Base-by-base conservation (phyloP, 53 echinoderm and acorn worm genomes). In the Holothuria leucospilota region DNA sequence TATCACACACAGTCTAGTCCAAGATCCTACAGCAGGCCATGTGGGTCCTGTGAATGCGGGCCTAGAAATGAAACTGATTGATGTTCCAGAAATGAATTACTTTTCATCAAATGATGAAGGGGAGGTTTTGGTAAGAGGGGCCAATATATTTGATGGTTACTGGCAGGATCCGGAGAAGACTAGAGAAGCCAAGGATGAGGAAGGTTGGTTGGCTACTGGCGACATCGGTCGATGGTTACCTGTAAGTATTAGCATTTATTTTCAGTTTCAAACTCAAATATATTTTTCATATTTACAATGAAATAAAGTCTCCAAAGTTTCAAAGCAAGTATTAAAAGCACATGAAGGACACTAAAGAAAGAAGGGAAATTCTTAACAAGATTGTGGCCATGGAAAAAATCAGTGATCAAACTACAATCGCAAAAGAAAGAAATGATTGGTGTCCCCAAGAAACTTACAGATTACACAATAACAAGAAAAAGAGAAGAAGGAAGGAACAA, bases 181-280 rank as follows among this genome's bases (percentile, higher is more conserved):
- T 5, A 91, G 88, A 61, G 93, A 97, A 86, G 85, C 93, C 12
- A 61, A 95, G 38, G 97, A 97, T 71, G 93, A 89, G 56, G 97
- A 94, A 80, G 97, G 97, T 21, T 97, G 98, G 98, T 74, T 97
- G n/a, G 95, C 92, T 61, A 95, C 98, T 4, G 98, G 98, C 15
- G 98, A 97, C 58, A 88, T 97, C 13, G 98, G 98, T 20, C 62
- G 87, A 29, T 95, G 98, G 95, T 41, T 95, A 46, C 86, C 92
- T 13, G 95, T 97, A 74, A 86, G 95, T 88, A 80, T 1, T 0
- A 21, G 18, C 24, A 28, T 9, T 75, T 1, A 15, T 46, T 4
- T 46, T 46, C 8, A 46, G 6, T 9, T 46, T 8, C 46, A 2
- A 11, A 46, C 11, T 46, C 11, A 9, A 11, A 46, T 46, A 9